These are phyloP conservation scores for Dromiciops gliroides DNA, from an alignment of 2,113 vertebrate genomes.

Conservation along the genomic window DNA sequence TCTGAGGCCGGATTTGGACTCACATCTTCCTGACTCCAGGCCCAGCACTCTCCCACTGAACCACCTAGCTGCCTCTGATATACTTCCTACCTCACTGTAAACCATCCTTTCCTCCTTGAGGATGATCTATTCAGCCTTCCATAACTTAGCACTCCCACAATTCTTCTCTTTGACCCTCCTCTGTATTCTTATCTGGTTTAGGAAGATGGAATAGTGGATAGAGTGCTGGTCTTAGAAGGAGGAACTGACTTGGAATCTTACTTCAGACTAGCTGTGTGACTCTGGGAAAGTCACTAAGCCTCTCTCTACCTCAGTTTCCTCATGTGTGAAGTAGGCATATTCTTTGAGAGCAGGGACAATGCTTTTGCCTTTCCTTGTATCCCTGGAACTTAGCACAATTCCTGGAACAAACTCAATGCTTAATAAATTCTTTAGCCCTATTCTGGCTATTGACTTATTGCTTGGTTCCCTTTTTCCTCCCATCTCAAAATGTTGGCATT, in stretches of 20 bases:
- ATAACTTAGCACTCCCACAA: background rate
- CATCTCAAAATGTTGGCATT: background rate
- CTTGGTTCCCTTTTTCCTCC: background rate
- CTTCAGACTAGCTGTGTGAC: background rate
- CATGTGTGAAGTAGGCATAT: background rate
- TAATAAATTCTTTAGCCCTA: background rate
- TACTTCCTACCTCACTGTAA: background rate
- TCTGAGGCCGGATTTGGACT: background rate
- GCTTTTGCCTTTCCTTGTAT: background rate
- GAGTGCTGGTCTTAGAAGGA: background rate
- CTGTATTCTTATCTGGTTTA: background rate
- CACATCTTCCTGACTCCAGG: background rate
- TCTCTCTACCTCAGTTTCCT: background rate
- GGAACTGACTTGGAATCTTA: background rate
- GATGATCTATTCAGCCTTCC: background rate
- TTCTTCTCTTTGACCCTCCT: background rate
- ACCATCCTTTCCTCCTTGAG: background rate
- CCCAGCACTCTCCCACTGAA: background rate
- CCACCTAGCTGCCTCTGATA: background rate
- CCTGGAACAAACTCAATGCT: background rate
- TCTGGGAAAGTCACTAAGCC: background rate
- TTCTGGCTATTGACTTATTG: background rate
- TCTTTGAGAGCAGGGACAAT: background rate
- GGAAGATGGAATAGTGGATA: background rate
- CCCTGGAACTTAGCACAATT: background rate